A percentile compares a stretch with the other conserved stretches of the same genome.
Evolutionary conservation across 2,888 invertebrate genomes (phyloP).

Genomic region (Stenodema calcarata): DNA sequence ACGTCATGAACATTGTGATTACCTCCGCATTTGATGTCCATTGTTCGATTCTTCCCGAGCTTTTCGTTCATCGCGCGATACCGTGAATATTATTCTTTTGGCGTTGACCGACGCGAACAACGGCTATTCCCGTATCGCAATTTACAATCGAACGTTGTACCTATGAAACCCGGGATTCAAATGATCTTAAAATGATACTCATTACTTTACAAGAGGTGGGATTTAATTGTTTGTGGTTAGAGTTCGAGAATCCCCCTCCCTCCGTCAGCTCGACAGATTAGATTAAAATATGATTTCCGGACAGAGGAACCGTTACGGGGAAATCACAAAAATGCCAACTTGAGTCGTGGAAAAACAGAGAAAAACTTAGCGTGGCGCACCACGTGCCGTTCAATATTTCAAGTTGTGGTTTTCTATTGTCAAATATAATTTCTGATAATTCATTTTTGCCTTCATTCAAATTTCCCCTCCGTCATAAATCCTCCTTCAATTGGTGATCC

Average conservation of each 20-base stretch:
- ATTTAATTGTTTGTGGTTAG: background rate
- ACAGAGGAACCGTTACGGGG: background rate
- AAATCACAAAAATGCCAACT: background rate
- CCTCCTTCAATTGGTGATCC: too few relatives aligned
- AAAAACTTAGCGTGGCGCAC: too few relatives aligned
- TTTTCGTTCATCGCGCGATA: background rate
- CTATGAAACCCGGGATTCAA: background rate
- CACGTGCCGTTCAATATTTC: too few relatives aligned
- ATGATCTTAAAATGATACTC: background rate
- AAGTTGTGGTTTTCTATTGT: too few relatives aligned
- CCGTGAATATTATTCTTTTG: background rate
- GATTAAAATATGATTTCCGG: background rate
- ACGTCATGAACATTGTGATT: background rate
- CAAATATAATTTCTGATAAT: too few relatives aligned
- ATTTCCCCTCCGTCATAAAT: too few relatives aligned
- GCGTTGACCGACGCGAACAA: background rate
- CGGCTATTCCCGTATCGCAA: background rate
- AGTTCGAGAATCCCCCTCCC: background rate
- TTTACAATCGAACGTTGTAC: background rate
- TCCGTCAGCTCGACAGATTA: background rate
- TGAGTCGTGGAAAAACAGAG: background rate
- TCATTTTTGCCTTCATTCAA: too few relatives aligned
- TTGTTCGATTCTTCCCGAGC: background rate
- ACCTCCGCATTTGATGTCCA: background rate
- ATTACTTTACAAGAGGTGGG: background rate